Evolutionary conservation across 1,140 invertebrate species (phyloP).

Genomic region (Plectus sambesii): DNA sequence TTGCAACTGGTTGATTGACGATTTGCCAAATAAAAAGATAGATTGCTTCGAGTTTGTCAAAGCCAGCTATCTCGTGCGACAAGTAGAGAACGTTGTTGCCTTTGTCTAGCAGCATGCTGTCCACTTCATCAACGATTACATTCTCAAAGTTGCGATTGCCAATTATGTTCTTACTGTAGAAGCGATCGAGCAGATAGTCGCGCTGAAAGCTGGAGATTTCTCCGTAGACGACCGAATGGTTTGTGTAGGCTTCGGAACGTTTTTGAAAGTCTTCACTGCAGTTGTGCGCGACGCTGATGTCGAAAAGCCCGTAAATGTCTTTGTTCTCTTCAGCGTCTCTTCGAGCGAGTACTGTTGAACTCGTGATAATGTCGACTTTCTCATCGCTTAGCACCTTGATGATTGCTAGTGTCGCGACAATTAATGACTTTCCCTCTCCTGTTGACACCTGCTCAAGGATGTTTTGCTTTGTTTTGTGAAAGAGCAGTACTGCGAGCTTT

Average conservation of each 20-base stretch:
- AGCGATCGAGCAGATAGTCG: conserved; percentile 7
- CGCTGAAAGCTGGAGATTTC: conserved; percentile 6
- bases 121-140: conserved; percentile 16
- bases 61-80: conserved; percentile 4
- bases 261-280: conserved; percentile 7
- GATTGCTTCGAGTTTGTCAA: neutral
- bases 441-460: too few species aligned
- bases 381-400: too few species aligned
- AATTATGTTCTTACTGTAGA: conserved; percentile 5
- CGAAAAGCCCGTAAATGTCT: too few species aligned
- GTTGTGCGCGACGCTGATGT: conserved; percentile 4
- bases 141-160: neutral
- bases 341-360: too few species aligned
- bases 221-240: conserved; percentile 2
- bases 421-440: too few species aligned
- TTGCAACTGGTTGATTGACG: too few species aligned
- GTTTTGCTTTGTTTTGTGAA: too few species aligned
- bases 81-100: conserved; percentile 12
- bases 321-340: too few species aligned
- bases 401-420: too few species aligned
- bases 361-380: too few species aligned
- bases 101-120: conserved; percentile 14
- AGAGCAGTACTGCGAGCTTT: too few species aligned
- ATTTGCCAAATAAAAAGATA: neutral
- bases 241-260: conserved; percentile 4